Conservation (phyloP, 2,888 invertebrate genomes). For the Schrankia costaestrigalis region DNA sequence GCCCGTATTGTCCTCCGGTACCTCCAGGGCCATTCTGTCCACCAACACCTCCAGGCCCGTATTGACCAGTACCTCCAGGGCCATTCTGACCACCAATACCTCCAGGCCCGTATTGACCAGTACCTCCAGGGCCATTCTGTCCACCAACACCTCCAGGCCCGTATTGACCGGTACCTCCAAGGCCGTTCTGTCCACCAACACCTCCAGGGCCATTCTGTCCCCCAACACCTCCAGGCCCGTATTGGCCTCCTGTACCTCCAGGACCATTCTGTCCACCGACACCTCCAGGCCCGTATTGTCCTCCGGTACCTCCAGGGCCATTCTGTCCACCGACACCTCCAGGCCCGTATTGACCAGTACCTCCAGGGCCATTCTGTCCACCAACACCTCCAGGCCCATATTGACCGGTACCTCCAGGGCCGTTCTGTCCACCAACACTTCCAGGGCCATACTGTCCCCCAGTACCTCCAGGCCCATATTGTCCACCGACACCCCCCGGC, state of each 20-base stretch:
- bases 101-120: constrained; percentile 8
- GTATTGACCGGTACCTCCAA: constrained; percentile 7
- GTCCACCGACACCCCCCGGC: constrained; percentile 3
- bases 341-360: constrained; percentile 10
- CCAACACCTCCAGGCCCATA: constrained; percentile 1
- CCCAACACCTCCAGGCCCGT: not conserved
- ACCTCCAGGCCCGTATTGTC: constrained; percentile 2
- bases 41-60: no score
- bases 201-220: constrained; percentile 12
- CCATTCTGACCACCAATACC: constrained; percentile 13
- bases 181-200: constrained; percentile 16
- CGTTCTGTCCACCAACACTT: constrained; percentile 17
- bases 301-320: constrained; percentile 1
- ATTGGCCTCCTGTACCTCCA: constrained; percentile 10
- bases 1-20: constrained; percentile 1
- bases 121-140: constrained; percentile 12
- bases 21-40: constrained; percentile 9
- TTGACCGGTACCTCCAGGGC: constrained; percentile 7
- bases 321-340: constrained; percentile 8
- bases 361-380: constrained; percentile 3
- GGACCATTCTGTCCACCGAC: constrained; percentile 3
- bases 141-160: constrained; percentile 11
- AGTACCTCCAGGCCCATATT: constrained; percentile 6
- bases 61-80: not conserved
- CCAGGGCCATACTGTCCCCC: no score